Evolutionary conservation across 2,888 invertebrate genomes (phyloP).

Genomic region (Thymelicus sylvestris): DNA sequence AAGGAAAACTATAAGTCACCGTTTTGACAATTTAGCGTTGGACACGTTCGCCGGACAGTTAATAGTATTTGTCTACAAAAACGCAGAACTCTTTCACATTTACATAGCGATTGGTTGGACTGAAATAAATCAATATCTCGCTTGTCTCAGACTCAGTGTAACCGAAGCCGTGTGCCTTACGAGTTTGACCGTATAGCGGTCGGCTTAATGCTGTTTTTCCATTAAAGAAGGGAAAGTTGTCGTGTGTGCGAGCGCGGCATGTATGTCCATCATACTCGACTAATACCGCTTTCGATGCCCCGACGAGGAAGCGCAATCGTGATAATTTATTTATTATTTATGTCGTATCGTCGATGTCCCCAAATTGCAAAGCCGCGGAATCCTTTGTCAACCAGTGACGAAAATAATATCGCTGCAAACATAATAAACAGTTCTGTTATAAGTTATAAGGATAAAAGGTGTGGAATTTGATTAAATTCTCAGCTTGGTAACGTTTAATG

Average conservation of each 20-base stretch:
- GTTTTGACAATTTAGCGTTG: slow-evolving; percentile 18
- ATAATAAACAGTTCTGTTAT: background rate
- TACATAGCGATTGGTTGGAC: slow-evolving; percentile 21
- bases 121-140: slow-evolving; percentile 33
- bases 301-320: slow-evolving; percentile 67
- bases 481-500: no score
- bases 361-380: slow-evolving; percentile 13
- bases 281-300: slow-evolving; percentile 77
- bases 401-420: slow-evolving; percentile 5
- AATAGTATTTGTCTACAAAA: slow-evolving; percentile 15
- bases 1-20: slow-evolving; percentile 39
- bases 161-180: slow-evolving; percentile 51
- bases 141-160: slow-evolving; percentile 26
- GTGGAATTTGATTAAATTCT: no score
- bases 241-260: slow-evolving; percentile 63
- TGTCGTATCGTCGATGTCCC: slow-evolving; percentile 11
- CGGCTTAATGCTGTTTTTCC: slow-evolving; percentile 75
- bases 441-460: no score
- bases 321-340: slow-evolving; percentile 37
- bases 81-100: slow-evolving; percentile 9
- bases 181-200: slow-evolving; percentile 67
- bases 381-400: slow-evolving; percentile 22
- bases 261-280: slow-evolving; percentile 71
- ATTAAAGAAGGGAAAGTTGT: slow-evolving; percentile 79
- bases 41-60: slow-evolving; percentile 16